phyloP scores from a whole-genome alignment of 2,797 vertebrate genomes.

The Danio jaintianensis region DNA sequence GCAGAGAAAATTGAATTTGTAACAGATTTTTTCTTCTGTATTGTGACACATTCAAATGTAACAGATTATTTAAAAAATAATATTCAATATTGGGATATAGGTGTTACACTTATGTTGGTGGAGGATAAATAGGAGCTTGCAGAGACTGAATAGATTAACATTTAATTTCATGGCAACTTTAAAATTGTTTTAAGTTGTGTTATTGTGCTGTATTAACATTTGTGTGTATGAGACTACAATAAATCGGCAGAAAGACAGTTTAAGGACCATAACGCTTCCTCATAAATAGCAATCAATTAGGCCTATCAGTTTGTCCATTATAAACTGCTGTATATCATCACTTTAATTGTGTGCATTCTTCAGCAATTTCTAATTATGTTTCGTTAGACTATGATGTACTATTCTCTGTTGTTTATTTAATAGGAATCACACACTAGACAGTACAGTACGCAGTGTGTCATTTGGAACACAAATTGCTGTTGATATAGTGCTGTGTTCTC shows the following conservation, averaged over 20 bases:
- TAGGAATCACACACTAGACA: neutral
- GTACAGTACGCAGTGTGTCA: constrained; percentile 5
- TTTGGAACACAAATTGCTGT: constrained; percentile 23
- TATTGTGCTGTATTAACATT: too few relatives aligned
- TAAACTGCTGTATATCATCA: neutral
- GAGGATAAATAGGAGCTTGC: too few relatives aligned
- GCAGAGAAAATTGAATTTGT: neutral
- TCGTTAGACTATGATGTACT: neutral
- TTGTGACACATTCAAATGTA: neutral
- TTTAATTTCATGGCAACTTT: too few relatives aligned
- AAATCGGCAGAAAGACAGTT: too few relatives aligned
- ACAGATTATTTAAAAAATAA: neutral
- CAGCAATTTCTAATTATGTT: neutral
- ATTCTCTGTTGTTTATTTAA: neutral
- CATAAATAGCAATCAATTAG: too few relatives aligned
- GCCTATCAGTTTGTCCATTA: too few relatives aligned
- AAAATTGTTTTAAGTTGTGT: too few relatives aligned
- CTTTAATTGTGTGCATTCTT: neutral
- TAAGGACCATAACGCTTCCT: too few relatives aligned
- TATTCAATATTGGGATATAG: neutral
- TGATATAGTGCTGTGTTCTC: constrained; percentile 19
- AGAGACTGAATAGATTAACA: too few relatives aligned
- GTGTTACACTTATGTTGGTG: neutral
- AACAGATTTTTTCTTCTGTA: neutral
- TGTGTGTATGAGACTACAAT: too few relatives aligned